phyloP scores from a whole-genome alignment of 2,113 vertebrate species.

The Chiloscyllium plagiosum region DNA sequence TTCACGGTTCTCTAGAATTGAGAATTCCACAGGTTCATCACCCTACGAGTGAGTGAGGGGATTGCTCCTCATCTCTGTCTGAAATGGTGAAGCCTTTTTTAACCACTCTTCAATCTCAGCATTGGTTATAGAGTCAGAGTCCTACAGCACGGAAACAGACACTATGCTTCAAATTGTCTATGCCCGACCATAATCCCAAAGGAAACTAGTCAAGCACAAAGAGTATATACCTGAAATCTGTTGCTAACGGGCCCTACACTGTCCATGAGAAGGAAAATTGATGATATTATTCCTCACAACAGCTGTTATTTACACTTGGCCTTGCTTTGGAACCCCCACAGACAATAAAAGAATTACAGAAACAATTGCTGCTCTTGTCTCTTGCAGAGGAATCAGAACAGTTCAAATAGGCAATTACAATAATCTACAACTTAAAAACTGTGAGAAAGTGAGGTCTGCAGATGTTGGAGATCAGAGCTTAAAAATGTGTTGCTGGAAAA shows the following conservation, averaged over 20 bases:
- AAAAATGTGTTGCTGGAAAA: no score
- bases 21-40: not conserved
- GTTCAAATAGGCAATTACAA: not conserved
- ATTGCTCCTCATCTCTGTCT: no score
- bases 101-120: no score
- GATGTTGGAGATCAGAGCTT: no score
- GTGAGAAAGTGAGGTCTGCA: no score
- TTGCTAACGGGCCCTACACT: constrained; percentile 48
- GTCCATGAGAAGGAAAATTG: constrained; percentile 55
- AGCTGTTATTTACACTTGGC: constrained; percentile 60
- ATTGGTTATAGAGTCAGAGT: no score
- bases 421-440: not conserved
- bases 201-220: not conserved
- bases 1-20: not conserved
- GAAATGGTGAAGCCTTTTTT: no score
- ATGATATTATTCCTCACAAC: constrained; percentile 54
- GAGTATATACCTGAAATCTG: constrained; percentile 43
- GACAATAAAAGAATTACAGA: constrained; percentile 44
- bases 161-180: no score
- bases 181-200: no score
- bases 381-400: not conserved
- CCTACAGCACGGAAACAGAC: no score
- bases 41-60: no score
- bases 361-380: not conserved
- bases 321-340: constrained; percentile 59